Evolutionary conservation across 1,140 invertebrate genomes (phyloP).

Genomic region (Cataglyphis hispanica): DNA sequence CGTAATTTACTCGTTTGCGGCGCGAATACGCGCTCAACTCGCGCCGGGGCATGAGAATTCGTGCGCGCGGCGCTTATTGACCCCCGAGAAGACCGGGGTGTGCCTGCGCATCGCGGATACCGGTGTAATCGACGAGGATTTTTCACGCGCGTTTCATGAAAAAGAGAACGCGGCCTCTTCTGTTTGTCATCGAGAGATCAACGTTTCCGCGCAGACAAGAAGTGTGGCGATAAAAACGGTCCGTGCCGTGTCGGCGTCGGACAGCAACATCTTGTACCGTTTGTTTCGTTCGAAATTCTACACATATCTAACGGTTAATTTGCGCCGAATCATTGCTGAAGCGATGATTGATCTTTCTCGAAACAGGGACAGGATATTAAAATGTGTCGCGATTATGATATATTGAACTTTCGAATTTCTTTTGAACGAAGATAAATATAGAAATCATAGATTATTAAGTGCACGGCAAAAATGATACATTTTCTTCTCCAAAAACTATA

Average conservation of each 20-base stretch:
- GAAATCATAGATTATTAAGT: background rate
- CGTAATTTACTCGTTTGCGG: conserved; percentile 69
- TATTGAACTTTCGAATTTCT: background rate
- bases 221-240: conserved; percentile 11
- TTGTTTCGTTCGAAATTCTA: conserved; percentile 4
- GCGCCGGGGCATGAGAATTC: conserved; percentile 36
- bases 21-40: background rate
- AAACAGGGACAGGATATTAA: background rate
- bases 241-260: background rate
- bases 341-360: background rate
- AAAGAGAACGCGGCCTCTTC: conserved; percentile 18
- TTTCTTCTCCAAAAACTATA: background rate
- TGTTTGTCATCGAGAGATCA: background rate
- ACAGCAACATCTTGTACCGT: background rate
- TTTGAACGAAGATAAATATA: background rate
- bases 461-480: conserved; percentile 3
- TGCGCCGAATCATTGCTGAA: background rate
- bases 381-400: background rate
- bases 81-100: background rate
- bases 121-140: conserved; percentile 35
- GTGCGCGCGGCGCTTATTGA: conserved; percentile 34
- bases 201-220: background rate
- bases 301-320: background rate
- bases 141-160: background rate
- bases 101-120: conserved; percentile 25